Percentiles rank a stretch among this genome's conserved stretches.
phyloP scores from a whole-genome alignment of 2,888 invertebrate species.

The Adela reaumurella region DNA sequence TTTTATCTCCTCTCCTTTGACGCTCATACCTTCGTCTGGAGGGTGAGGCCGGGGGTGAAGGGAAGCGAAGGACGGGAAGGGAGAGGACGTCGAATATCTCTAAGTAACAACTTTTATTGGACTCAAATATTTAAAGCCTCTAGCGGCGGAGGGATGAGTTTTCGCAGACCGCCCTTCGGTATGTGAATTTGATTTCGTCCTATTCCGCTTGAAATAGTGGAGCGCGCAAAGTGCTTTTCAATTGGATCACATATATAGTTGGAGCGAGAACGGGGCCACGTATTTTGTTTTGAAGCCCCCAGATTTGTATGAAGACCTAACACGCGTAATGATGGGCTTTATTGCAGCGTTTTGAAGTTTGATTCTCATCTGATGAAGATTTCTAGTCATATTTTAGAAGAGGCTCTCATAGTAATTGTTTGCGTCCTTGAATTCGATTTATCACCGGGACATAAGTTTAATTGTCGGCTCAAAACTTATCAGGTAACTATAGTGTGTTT shows the following conservation, averaged over 20 bases:
- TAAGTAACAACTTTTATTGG: conserved; percentile 15
- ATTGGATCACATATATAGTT: conserved; percentile 50
- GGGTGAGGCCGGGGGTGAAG: not conserved
- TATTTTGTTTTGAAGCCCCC: not conserved
- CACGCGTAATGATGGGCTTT: no score
- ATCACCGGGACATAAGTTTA: no score
- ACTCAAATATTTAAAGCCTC: conserved; percentile 48
- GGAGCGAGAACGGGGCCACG: conserved; percentile 14
- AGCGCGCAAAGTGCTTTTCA: conserved; percentile 20
- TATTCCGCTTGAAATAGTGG: conserved; percentile 17
- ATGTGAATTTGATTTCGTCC: conserved; percentile 34
- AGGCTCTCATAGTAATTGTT: no score
- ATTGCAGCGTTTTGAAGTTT: no score
- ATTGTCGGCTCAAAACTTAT: no score
- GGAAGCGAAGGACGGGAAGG: conserved; percentile 1
- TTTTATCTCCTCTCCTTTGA: conserved; percentile 26
- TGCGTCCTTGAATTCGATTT: no score
- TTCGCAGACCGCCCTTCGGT: conserved; percentile 12
- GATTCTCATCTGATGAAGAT: no score
- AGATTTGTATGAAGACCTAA: no score
- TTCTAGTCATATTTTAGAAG: no score
- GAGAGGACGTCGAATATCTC: not conserved
- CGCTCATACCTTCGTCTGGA: not conserved
- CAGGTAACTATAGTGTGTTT: no score
- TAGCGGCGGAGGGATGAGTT: not conserved